These are phyloP conservation scores for Takifugu rubripes DNA, from an alignment of 2,797 vertebrate genomes.

Conservation along the genomic window DNA sequence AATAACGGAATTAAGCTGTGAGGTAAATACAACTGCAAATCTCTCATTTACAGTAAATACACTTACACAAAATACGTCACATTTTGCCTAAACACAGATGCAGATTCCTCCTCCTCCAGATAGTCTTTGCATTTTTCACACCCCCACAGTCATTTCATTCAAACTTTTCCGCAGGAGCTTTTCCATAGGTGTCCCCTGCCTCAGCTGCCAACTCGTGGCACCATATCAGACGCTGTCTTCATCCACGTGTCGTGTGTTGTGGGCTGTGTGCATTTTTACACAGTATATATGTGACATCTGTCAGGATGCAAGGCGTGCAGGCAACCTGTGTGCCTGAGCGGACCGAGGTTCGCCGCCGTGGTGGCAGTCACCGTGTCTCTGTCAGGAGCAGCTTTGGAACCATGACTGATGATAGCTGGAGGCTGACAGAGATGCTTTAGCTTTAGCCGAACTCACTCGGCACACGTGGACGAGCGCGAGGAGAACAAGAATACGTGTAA, in stretches of 20 bases:
- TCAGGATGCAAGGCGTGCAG: slow-evolving; percentile 11
- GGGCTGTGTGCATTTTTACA: too few species aligned
- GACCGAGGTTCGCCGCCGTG: slow-evolving; percentile 6
- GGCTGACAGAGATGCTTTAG: slow-evolving; percentile 2
- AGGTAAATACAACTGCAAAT: too few species aligned
- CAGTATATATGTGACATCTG: slow-evolving; percentile 1
- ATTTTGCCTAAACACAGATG: too few species aligned
- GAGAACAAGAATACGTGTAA: too few species aligned
- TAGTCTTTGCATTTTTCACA: too few species aligned
- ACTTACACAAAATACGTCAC: too few species aligned
- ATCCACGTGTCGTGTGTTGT: slow-evolving; percentile 12
- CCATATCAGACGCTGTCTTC: slow-evolving; percentile 25
- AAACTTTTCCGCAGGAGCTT: too few species aligned
- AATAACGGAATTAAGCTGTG: too few species aligned
- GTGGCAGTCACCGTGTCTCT: slow-evolving; percentile 19
- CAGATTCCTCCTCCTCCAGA: too few species aligned
- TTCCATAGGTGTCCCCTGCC: too few species aligned
- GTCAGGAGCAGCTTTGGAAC: slow-evolving; percentile 26
- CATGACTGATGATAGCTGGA: slow-evolving; percentile 19
- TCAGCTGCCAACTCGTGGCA: background rate
- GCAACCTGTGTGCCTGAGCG: slow-evolving; percentile 12
- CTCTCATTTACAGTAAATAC: too few species aligned
- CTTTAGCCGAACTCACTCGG: background rate
- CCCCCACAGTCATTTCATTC: too few species aligned
- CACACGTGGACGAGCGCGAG: background rate